phyloP scores from a whole-genome alignment of 2,797 vertebrate genomes.

The Silurus aristotelis region DNA sequence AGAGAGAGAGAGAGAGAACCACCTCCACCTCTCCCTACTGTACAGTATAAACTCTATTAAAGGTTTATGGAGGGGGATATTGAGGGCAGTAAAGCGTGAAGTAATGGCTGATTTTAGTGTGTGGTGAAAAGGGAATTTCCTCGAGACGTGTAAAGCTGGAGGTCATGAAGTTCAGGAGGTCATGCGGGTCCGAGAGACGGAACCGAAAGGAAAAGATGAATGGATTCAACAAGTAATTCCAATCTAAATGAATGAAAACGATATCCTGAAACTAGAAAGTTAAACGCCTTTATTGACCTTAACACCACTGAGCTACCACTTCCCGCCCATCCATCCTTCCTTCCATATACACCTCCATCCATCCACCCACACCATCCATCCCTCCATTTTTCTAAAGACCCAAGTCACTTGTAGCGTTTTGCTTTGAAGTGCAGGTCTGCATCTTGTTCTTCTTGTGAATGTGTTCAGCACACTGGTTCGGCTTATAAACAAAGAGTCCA shows the following conservation, averaged over 20 bases:
- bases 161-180: slow-evolving; percentile 17
- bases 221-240: not conserved
- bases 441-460: too few relatives aligned
- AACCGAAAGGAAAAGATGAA: not conserved
- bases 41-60: slow-evolving; percentile 58
- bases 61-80: slow-evolving; percentile 58
- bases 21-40: slow-evolving; percentile 14
- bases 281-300: too few relatives aligned
- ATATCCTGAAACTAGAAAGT: too few relatives aligned
- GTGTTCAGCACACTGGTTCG: too few relatives aligned
- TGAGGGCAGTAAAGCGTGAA: slow-evolving; percentile 45
- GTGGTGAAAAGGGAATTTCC: slow-evolving; percentile 16
- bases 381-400: too few relatives aligned
- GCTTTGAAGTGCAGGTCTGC: not conserved
- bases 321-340: too few relatives aligned
- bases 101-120: slow-evolving; percentile 23
- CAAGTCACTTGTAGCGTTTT: not conserved
- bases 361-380: too few relatives aligned
- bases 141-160: slow-evolving; percentile 38
- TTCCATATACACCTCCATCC: too few relatives aligned
- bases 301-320: too few relatives aligned
- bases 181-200: not conserved
- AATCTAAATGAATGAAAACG: not conserved
- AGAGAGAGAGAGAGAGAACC: not conserved
- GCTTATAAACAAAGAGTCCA: not conserved